These are phyloP conservation scores for Scolopax mira DNA, from an alignment of 2,113 vertebrate genomes.

Conservation along the genomic window DNA sequence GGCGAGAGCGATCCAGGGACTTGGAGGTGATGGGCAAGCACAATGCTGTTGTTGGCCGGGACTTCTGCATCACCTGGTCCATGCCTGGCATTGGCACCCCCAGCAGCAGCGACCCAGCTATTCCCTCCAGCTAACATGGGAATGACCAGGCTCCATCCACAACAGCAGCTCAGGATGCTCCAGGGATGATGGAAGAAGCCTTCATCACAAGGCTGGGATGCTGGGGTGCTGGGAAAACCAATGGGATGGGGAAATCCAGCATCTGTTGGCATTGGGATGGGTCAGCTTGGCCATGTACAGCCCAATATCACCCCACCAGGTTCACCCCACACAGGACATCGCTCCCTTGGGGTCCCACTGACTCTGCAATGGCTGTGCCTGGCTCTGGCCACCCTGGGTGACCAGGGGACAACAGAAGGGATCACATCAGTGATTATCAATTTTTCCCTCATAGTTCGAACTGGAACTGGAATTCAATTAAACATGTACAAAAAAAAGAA, in stretches of 20 bases:
- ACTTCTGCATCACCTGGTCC: rapidly evolving
- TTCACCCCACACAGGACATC: background rate
- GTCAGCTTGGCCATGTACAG: rapidly evolving
- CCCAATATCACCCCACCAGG: rapidly evolving
- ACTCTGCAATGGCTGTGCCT: background rate
- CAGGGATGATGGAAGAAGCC: rapidly evolving
- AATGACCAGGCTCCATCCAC: rapidly evolving
- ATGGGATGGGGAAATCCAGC: background rate
- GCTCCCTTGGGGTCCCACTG: background rate
- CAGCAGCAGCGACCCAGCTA: rapidly evolving
- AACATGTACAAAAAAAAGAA: rapidly evolving
- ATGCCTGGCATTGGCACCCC: rapidly evolving
- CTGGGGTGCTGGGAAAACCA: background rate
- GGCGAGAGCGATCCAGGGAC: background rate
- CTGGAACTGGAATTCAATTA: background rate
- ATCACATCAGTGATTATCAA: rapidly evolving
- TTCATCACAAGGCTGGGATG: background rate
- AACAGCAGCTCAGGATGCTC: rapidly evolving
- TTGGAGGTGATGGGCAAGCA: background rate
- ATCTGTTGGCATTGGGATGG: rapidly evolving
- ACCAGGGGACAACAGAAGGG: rapidly evolving
- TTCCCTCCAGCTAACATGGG: rapidly evolving
- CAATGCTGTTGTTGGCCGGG: rapidly evolving
- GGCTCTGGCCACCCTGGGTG: background rate
- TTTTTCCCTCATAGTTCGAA: background rate